A percentile compares a stretch with the other conserved stretches of the same genome.
Conservation (phyloP, 2,888 invertebrate species). For the Acronicta aceris region DNA sequence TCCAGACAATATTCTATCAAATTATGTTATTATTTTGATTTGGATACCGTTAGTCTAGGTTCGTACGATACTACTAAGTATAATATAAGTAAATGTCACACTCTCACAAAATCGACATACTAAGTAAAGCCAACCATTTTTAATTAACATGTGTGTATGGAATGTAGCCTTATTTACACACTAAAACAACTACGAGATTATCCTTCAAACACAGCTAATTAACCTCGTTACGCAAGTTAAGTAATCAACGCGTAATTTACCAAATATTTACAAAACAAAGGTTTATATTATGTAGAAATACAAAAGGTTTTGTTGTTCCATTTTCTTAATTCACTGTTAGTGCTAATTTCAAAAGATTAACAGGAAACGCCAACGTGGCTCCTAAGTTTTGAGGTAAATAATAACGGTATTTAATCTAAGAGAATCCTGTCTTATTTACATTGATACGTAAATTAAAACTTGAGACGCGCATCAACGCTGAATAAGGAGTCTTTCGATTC, state of each 20-base stretch:
- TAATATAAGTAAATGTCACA: too few species aligned
- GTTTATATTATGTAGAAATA: conserved; percentile 24
- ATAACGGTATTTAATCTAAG: conserved; percentile 43
- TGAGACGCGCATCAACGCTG: conserved; percentile 6
- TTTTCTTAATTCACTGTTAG: conserved; percentile 62
- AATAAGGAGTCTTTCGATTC: conserved; percentile 8
- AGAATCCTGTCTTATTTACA: conserved; percentile 34
- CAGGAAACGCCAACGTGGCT: conserved; percentile 54
- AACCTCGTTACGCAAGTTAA: conserved; percentile 1
- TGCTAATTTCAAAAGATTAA: conserved; percentile 67
- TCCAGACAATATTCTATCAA: too few species aligned
- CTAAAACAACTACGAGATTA: not conserved
- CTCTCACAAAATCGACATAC: too few species aligned
- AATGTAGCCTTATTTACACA: not conserved
- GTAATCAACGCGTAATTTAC: conserved; percentile 43
- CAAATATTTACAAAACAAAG: conserved; percentile 44
- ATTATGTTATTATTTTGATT: too few species aligned
- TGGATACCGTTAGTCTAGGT: too few species aligned
- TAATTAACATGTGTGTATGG: not conserved
- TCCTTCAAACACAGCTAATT: conserved; percentile 1
- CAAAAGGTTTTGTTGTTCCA: conserved; percentile 57
- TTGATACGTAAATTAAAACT: conserved; percentile 28
- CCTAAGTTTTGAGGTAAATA: conserved; percentile 43
- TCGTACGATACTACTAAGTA: too few species aligned
- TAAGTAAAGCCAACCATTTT: too few species aligned